A percentile compares a stretch with the other conserved stretches of the same genome.
These are phyloP conservation scores for Sebastes iracundus DNA, from an alignment of 2,797 vertebrate genomes.

Conservation along the genomic window DNA sequence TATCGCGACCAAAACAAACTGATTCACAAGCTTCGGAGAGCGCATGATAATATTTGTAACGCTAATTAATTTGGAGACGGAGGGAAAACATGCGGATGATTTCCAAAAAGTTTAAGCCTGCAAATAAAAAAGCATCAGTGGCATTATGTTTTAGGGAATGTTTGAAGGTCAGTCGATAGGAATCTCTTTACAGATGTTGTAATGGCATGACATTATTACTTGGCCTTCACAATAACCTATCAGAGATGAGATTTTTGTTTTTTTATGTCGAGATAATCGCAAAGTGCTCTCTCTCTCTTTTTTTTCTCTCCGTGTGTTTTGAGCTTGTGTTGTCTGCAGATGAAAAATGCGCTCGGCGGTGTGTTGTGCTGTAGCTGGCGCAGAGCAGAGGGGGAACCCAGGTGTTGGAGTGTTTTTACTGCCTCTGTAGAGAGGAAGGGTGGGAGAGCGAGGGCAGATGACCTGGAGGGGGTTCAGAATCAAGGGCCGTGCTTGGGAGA, in stretches of 20 bases:
- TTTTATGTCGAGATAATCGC: slow-evolving; percentile 62
- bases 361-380: slow-evolving; percentile 76
- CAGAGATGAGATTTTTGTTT: slow-evolving; percentile 40
- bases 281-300: slow-evolving; percentile 28
- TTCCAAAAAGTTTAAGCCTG: slow-evolving; percentile 31
- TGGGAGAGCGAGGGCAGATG: slow-evolving; percentile 79
- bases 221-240: slow-evolving; percentile 51
- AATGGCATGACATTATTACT: slow-evolving; percentile 52
- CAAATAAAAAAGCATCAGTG: slow-evolving; percentile 42
- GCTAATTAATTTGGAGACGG: slow-evolving; percentile 34
- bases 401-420: slow-evolving; percentile 87
- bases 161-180: slow-evolving; percentile 68
- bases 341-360: slow-evolving; percentile 75
- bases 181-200: slow-evolving; percentile 65
- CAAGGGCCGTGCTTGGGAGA: slow-evolving; percentile 79
- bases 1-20: slow-evolving; percentile 74
- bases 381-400: slow-evolving; percentile 85
- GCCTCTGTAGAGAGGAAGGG: slow-evolving; percentile 84
- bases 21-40: slow-evolving; percentile 34
- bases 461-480: slow-evolving; percentile 82
- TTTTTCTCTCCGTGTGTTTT: neutral
- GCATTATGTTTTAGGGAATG: slow-evolving; percentile 57
- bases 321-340: slow-evolving; percentile 51
- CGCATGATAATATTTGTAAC: slow-evolving; percentile 7
- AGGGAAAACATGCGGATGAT: slow-evolving; percentile 23